A percentile compares a stretch with the other conserved stretches of the same genome.
Conservation (phyloP, 2,113 vertebrate genomes). For the Misgurnus anguillicaudatus region DNA sequence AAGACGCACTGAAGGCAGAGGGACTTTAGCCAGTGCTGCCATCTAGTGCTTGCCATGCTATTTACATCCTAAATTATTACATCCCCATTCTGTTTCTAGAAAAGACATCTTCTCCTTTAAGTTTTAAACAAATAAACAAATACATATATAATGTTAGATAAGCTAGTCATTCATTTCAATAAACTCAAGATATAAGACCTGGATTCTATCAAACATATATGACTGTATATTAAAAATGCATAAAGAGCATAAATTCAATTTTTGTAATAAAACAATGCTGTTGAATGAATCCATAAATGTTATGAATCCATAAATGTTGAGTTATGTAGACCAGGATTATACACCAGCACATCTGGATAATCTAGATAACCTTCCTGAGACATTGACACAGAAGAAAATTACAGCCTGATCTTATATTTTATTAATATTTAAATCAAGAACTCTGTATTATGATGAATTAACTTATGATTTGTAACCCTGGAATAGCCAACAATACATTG, state of each 20-base stretch:
- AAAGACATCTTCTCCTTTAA: neutral
- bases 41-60: slow-evolving; percentile 56
- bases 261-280: neutral
- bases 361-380: too few relatives aligned
- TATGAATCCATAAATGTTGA: neutral
- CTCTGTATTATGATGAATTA: too few relatives aligned
- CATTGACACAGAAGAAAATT: too few relatives aligned
- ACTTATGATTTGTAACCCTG: too few relatives aligned
- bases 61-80: slow-evolving; percentile 18
- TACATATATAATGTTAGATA: too few relatives aligned
- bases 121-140: too few relatives aligned
- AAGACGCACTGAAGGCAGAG: neutral
- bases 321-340: neutral
- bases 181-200: too few relatives aligned
- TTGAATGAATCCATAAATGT: neutral
- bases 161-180: too few relatives aligned
- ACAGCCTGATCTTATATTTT: too few relatives aligned
- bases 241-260: neutral
- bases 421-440: too few relatives aligned
- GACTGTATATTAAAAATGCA: neutral
- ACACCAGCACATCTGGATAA: neutral
- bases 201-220: too few relatives aligned
- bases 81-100: neutral
- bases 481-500: too few relatives aligned
- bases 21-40: slow-evolving; percentile 60